A percentile compares a stretch with the other conserved stretches of the same genome.
These are phyloP conservation scores for Blera fallax DNA, from an alignment of 2,888 invertebrate genomes.

Conservation along the genomic window DNA sequence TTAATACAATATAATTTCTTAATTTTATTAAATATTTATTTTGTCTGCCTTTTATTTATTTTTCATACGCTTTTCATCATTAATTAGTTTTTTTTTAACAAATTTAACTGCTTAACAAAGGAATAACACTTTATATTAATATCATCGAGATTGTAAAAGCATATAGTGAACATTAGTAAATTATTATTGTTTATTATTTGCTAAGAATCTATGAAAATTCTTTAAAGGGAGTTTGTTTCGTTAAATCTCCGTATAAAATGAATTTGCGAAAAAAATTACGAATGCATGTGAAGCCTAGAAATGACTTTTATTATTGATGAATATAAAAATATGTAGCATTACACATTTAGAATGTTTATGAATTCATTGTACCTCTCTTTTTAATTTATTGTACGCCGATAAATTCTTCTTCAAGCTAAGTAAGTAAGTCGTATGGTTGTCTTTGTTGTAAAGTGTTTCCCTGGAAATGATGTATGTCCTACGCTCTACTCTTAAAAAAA, in stretches of 20 bases:
- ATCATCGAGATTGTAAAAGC: slow-evolving; percentile 12
- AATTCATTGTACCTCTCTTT: too few species aligned
- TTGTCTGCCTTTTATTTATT: background rate
- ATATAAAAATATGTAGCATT: too few species aligned
- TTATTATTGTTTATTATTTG: background rate
- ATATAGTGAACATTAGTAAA: slow-evolving; percentile 36
- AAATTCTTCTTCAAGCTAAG: too few species aligned
- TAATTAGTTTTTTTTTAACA: slow-evolving; percentile 9
- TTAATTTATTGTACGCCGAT: too few species aligned
- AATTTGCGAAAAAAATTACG: too few species aligned
- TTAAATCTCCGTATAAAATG: background rate
- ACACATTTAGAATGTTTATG: background rate
- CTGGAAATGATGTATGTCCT: too few species aligned
- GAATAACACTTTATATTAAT: slow-evolving; percentile 25
- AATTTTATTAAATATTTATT: slow-evolving; percentile 30
- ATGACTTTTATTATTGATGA: too few species aligned
- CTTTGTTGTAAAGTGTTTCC: too few species aligned
- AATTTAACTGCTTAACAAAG: slow-evolving; percentile 35
- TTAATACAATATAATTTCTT: slow-evolving; percentile 37
- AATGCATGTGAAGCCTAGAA: too few species aligned
- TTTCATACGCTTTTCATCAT: background rate
- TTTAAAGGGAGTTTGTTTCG: background rate
- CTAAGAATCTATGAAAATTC: background rate
- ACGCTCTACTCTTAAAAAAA: too few species aligned
- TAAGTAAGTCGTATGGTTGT: too few species aligned